Percentiles rank a stretch among this genome's conserved stretches.
These are phyloP conservation scores for Pandemis heparana DNA, from an alignment of 2,888 invertebrate species.

Conservation along the genomic window DNA sequence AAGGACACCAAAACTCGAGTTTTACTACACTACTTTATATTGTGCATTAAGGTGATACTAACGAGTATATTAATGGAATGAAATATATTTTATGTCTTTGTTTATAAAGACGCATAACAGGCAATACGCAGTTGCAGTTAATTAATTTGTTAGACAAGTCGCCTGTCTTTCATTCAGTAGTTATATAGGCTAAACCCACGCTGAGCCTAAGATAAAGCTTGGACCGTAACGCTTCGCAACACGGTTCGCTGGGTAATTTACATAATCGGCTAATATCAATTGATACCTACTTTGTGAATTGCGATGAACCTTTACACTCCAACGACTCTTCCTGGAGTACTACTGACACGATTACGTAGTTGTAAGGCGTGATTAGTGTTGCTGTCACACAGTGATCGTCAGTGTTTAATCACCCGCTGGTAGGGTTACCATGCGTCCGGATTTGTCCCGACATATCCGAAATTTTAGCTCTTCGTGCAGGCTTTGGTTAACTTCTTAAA, in stretches of 20 bases:
- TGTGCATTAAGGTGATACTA: too few species aligned
- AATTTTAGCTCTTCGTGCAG: background rate
- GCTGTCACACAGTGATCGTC: background rate
- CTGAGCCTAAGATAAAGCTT: background rate
- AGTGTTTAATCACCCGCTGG: background rate
- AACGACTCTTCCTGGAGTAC: conserved; percentile 55
- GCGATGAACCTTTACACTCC: conserved; percentile 63
- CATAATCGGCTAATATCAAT: conserved; percentile 17
- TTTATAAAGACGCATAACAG: background rate
- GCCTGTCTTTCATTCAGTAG: background rate
- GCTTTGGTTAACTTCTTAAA: too few species aligned
- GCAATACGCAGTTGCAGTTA: background rate
- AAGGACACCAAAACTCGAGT: too few species aligned
- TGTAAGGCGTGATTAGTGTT: background rate
- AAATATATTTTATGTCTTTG: too few species aligned
- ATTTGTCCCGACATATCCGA: too few species aligned
- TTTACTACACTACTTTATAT: too few species aligned
- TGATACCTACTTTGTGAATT: conserved; percentile 57
- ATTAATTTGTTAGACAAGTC: background rate
- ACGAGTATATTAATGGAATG: too few species aligned
- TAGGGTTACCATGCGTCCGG: too few species aligned
- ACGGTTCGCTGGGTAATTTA: conserved; percentile 12
- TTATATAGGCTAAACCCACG: background rate
- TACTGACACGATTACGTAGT: conserved; percentile 44
- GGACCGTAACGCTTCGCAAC: background rate